Evolutionary conservation across 1,140 invertebrate species (phyloP).

Genomic region (Scylla paramamosain): DNA sequence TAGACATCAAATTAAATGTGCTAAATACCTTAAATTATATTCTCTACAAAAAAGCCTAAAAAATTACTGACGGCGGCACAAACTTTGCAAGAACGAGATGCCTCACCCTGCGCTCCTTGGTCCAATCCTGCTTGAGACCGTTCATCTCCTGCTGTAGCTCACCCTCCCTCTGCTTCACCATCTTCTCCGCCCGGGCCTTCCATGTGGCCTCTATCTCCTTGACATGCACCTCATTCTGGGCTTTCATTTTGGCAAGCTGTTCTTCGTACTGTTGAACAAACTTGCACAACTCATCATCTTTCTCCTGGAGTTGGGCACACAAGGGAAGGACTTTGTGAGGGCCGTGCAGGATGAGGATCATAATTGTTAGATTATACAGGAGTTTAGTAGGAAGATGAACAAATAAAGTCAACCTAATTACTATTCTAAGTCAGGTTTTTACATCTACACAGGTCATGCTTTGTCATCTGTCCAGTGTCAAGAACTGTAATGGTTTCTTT

Average conservation of each 20-base stretch:
- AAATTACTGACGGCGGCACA: too few species aligned
- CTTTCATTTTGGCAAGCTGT: conserved; percentile 80
- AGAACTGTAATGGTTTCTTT: too few species aligned
- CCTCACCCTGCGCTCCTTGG: conserved; percentile 82
- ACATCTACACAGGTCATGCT: too few species aligned
- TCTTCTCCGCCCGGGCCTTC: conserved; percentile 78
- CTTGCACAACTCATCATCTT: conserved; percentile 80
- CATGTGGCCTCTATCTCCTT: conserved; percentile 80
- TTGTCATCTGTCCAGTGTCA: too few species aligned
- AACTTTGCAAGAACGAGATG: neutral
- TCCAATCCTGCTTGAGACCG: conserved; percentile 83
- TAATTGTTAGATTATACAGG: neutral
- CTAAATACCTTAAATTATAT: too few species aligned
- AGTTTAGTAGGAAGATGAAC: too few species aligned
- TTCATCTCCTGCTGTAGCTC: conserved; percentile 82
- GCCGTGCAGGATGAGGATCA: neutral
- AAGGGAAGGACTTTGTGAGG: neutral
- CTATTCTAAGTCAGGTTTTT: too few species aligned
- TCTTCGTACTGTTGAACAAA: conserved; percentile 78
- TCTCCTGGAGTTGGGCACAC: conserved; percentile 78
- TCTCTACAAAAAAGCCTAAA: too few species aligned
- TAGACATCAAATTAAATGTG: too few species aligned
- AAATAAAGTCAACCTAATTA: too few species aligned
- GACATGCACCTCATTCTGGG: conserved; percentile 80
- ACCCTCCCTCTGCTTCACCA: conserved; percentile 78